Base-by-base conservation (phyloP, 2,888 invertebrate species). In the Pycnomerus fuliginosus region DNA sequence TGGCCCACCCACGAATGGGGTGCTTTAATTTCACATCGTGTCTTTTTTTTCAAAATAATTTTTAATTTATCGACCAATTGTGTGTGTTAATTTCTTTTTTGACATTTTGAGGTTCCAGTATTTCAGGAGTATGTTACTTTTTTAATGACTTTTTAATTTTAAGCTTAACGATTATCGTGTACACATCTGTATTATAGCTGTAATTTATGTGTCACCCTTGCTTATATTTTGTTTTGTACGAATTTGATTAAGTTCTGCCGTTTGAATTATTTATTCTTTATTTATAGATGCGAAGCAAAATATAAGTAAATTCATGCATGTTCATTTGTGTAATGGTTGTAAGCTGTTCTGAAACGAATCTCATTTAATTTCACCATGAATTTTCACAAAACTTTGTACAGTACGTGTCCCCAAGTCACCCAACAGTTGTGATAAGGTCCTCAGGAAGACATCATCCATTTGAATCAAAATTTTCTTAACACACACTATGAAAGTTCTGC, bases 1-100 rank as follows among this genome's bases (percentile, higher is more conserved):
- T 48, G 90, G 89, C 55, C 88, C 89, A 62, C 87, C 86, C 36
- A 82, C 84, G 60, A 79, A 76, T 67, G 78, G 80, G 52, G 80
- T 78, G 49, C 73, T 81, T 69, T 81, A 80, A 73, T 57, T 53
- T 49, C 11, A 2, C 4, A 38, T 0, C 24, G 12, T 23, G 16
- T 12, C 8, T 10, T 25, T 20, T 29, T 33, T 24, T 24, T 23
- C 28, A 7, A 24, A 23, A 35, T 25, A 15, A 32, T 37, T 53
- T 62, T 60, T 61, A 53, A 51, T 47, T 53, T 57, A 56, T 55
- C 49, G 60, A 63, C 61, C 58, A 56, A 62, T 58, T 57, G 57
- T 52, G 60, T 56, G 60, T 44, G 35, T 48, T 47, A 16, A 23
- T 39, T 25, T 23, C n/a, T 39, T 47, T 52, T 48, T 38, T 52